These are phyloP conservation scores for Bradypus variegatus DNA, from an alignment of 2,797 vertebrate species.

Conservation along the genomic window DNA sequence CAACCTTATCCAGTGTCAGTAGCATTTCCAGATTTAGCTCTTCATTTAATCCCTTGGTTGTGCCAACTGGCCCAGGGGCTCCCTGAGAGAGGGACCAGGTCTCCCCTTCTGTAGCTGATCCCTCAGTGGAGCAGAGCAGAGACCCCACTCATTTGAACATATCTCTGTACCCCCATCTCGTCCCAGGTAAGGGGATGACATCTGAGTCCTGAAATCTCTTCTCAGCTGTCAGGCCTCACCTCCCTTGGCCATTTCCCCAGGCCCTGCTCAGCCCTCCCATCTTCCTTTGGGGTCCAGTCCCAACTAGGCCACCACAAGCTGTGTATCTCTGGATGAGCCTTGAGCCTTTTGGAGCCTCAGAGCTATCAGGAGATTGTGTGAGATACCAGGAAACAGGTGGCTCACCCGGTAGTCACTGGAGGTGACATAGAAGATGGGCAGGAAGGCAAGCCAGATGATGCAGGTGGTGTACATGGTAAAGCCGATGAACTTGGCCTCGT, in stretches of 20 bases:
- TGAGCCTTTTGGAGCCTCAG: neutral
- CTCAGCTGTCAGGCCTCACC: neutral
- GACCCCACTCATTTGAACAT: neutral
- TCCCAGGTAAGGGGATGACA: neutral
- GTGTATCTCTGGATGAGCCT: neutral
- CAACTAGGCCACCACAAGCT: neutral
- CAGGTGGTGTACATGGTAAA: constrained; percentile 99
- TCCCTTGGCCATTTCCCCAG: neutral
- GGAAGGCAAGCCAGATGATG: constrained; percentile 99
- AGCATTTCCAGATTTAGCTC: neutral
- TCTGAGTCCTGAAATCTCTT: neutral
- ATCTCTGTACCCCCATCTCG: neutral
- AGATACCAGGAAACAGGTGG: neutral
- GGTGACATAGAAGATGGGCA: constrained; percentile 98
- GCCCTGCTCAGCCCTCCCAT: neutral
- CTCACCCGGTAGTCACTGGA: constrained; percentile 97
- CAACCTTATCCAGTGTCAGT: neutral
- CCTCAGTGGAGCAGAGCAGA: neutral
- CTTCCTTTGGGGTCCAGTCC: neutral
- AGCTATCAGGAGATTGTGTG: neutral
- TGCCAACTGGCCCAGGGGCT: neutral
- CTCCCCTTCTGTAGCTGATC: neutral
- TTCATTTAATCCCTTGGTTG: neutral
- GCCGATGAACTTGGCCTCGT: constrained; percentile 98
- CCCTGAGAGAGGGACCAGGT: neutral